Evolutionary conservation across 2,888 invertebrate species (phyloP).

Genomic region (Tetanocera ferruginea): DNA sequence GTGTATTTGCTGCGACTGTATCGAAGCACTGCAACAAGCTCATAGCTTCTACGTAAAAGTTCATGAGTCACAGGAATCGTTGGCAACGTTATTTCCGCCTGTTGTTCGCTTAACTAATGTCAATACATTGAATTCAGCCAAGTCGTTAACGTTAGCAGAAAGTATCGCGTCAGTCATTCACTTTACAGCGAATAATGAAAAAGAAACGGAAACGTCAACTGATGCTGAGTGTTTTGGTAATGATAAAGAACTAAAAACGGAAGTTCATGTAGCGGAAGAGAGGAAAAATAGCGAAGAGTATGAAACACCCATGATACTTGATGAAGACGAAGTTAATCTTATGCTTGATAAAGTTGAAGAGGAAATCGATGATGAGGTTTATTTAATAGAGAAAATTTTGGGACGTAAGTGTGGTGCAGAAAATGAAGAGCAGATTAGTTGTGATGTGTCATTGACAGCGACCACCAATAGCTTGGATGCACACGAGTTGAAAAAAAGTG

Average conservation of each 20-base stretch:
- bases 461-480: too few species aligned
- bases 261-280: neutral
- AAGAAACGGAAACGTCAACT: neutral
- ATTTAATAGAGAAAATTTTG: neutral
- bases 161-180: neutral
- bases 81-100: slow-evolving; percentile 46
- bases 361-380: neutral
- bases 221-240: neutral
- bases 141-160: neutral
- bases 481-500: too few species aligned
- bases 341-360: slow-evolving; percentile 27
- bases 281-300: neutral
- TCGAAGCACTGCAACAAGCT: slow-evolving; percentile 49
- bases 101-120: neutral
- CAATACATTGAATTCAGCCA: neutral
- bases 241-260: neutral
- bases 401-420: neutral
- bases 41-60: slow-evolving; percentile 56
- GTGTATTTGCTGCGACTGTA: slow-evolving; percentile 56
- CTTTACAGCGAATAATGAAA: neutral
- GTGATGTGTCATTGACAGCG: neutral
- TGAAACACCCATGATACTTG: neutral
- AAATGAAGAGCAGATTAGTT: slow-evolving; percentile 2
- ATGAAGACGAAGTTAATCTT: neutral
- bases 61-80: slow-evolving; percentile 58